Base-by-base conservation (phyloP, 2,113 vertebrate species). In the Albula goreensis region DNA sequence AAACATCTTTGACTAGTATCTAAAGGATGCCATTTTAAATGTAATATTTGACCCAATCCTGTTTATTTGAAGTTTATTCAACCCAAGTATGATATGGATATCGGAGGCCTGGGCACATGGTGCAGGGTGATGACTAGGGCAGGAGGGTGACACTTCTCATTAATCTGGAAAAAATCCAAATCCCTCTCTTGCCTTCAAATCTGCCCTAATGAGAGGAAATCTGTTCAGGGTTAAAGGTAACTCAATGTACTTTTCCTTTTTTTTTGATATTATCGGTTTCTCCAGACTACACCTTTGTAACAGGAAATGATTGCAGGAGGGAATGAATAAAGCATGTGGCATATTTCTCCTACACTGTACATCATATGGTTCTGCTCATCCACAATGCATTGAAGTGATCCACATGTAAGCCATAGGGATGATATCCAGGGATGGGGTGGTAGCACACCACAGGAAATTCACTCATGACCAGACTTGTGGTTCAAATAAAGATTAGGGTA, bases 91-190 rank as follows among this genome's bases (percentile, higher is more conserved):
- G 53, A 56, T 56, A 56, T 56, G 53, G 70, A 31, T n/a, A n/a
- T n/a, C 10, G 70, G 70, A 74, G 22, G 70, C 70, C 2, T 9
- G 8, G 25, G 19, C 22, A 74, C 31, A n/a, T 19, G n/a, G 2
- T 74, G 70, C n/a, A 31, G 22, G 7, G 70, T 31, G 6, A 9
- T 56, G 25, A 57, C 81, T 52, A 31, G 51, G 52, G 53, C 22
- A 57, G 81, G 81, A 41, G 25, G 78, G n/a, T 82, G 51, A 31
- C 70, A 74, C 70, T 70, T 70, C 63, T 70, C 22, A n/a, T 70
- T n/a, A 74, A 31, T 31, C 31, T 31, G 70, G n/a, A 74, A 74
- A 70, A 7, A 19, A 25, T 70, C 63, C 22, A 70, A 70, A 70
- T n/a, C 70, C 70, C 11, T 31, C n/a, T 74, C n/a, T 10, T 74